These are phyloP conservation scores for Dermochelys coriacea DNA, from an alignment of 2,797 vertebrate species.

Conservation along the genomic window DNA sequence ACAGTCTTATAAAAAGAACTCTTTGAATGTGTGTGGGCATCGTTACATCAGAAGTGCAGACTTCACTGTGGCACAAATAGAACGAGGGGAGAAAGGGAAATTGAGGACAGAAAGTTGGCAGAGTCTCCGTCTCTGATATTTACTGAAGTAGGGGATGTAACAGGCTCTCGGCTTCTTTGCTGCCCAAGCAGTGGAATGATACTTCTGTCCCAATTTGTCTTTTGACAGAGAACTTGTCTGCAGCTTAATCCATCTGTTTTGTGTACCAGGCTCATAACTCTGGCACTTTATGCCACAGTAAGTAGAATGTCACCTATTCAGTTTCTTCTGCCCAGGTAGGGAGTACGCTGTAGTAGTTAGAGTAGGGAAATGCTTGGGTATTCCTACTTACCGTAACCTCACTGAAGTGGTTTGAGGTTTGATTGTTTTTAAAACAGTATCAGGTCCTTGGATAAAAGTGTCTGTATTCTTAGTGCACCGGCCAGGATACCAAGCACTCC, in stretches of 20 bases:
- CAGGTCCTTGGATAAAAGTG: neutral
- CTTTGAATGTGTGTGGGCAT: neutral
- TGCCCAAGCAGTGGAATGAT: neutral
- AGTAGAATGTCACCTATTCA: neutral
- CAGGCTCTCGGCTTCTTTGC: neutral
- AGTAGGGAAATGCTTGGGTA: neutral
- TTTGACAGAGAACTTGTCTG: neutral
- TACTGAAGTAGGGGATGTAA: neutral
- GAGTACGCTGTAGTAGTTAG: neutral
- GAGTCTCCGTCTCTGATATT: neutral
- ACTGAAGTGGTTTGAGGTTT: neutral
- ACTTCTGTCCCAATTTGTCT: neutral
- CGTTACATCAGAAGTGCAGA: neutral
- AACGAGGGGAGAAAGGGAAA: neutral
- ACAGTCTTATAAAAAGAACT: neutral
- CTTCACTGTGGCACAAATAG: neutral
- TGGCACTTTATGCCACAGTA: neutral
- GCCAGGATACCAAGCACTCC: neutral
- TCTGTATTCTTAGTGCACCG: neutral
- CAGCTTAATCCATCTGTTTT: neutral
- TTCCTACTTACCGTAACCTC: neutral
- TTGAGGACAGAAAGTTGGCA: neutral
- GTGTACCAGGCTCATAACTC: neutral
- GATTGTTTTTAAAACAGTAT: neutral
- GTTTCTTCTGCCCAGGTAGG: neutral